A percentile compares a stretch with the other conserved stretches of the same genome.
These are phyloP conservation scores for Drosophila histrio DNA, from an alignment of 2,888 invertebrate genomes.

Conservation along the genomic window DNA sequence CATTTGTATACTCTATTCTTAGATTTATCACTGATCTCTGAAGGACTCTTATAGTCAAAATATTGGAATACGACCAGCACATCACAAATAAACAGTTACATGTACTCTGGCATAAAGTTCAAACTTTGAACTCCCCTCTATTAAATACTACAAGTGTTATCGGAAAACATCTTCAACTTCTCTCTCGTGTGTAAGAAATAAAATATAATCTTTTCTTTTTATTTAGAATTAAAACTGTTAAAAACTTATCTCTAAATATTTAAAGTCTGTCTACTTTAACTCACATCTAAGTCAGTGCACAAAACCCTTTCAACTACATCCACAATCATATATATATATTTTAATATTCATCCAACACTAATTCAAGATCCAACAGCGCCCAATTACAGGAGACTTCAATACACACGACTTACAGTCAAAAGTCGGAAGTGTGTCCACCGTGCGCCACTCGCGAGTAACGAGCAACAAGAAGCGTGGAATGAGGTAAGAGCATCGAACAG, in stretches of 20 bases:
- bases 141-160: no score
- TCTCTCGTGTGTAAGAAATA: no score
- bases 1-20: no score
- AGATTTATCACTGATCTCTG: no score
- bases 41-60: not conserved
- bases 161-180: no score
- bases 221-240: no score
- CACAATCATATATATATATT: not conserved
- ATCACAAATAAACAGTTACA: not conserved
- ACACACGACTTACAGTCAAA: constrained; percentile 57
- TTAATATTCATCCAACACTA: not conserved
- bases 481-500: constrained; percentile 30
- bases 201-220: no score
- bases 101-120: not conserved
- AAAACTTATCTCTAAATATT: no score
- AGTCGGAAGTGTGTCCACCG: constrained; percentile 80
- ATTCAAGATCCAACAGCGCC: not conserved
- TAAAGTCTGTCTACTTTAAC: no score
- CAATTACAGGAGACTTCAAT: constrained; percentile 56
- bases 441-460: constrained; percentile 63
- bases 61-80: not conserved
- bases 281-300: not conserved
- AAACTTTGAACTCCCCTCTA: no score
- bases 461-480: constrained; percentile 21
- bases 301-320: not conserved